phyloP scores from a whole-genome alignment of 2,888 invertebrate species.

The Buathra laborator region DNA sequence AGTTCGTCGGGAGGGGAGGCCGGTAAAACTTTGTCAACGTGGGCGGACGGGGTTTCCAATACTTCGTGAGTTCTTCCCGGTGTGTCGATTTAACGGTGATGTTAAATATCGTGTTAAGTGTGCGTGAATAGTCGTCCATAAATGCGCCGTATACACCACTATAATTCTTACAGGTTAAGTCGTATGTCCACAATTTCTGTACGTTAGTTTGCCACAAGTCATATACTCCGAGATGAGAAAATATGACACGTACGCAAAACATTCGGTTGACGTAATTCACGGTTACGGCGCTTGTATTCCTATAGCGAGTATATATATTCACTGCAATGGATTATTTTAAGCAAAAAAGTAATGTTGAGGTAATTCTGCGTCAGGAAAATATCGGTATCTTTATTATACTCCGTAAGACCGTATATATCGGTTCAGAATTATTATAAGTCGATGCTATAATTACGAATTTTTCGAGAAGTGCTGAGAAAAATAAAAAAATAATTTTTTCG shows the following conservation, averaged over 20 bases:
- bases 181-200: conserved; percentile 18
- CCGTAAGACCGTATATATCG: conserved; percentile 3
- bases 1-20: conserved; percentile 2
- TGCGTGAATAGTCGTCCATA: conserved; percentile 20
- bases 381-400: conserved; percentile 50
- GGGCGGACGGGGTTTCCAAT: conserved; percentile 64
- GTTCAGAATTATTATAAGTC: background rate
- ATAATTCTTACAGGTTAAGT: conserved; percentile 38
- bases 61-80: conserved; percentile 34
- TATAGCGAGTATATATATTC: background rate
- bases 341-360: background rate
- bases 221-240: conserved; percentile 49
- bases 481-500: background rate
- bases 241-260: conserved; percentile 47
- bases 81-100: conserved; percentile 61
- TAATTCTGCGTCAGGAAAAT: conserved; percentile 10
- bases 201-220: conserved; percentile 35
- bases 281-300: background rate
- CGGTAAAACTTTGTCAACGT: conserved; percentile 43
- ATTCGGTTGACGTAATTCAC: conserved; percentile 48
- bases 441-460: background rate
- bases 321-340: background rate
- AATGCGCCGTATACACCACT: conserved; percentile 14
- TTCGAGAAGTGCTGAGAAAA: too few relatives aligned
- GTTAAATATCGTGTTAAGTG: conserved; percentile 42